Conservation (phyloP, 1,140 invertebrate genomes). For the Apis cerana region DNA sequence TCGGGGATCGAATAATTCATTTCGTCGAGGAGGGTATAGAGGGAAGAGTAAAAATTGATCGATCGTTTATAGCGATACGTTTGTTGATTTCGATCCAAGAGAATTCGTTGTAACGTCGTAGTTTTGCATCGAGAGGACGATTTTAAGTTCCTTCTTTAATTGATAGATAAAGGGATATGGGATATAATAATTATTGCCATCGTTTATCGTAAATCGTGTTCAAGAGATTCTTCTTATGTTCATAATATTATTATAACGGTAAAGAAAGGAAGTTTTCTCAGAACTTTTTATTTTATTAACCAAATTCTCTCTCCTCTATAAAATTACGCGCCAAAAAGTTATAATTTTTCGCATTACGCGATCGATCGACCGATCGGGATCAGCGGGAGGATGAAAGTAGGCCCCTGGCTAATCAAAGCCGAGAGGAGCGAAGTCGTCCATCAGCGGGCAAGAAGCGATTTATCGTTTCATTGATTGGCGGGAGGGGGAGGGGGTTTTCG, state of each 20-base stretch:
- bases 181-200: too few relatives aligned
- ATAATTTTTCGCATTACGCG: background rate
- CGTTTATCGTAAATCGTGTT: too few relatives aligned
- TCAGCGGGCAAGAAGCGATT: constrained; percentile 34
- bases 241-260: too few relatives aligned
- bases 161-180: too few relatives aligned
- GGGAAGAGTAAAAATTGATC: background rate
- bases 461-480: constrained; percentile 38
- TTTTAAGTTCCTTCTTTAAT: too few relatives aligned
- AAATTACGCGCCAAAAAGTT: too few relatives aligned
- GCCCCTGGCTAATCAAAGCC: constrained; percentile 4
- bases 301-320: too few relatives aligned
- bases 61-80: background rate
- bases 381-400: background rate
- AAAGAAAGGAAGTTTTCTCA: too few relatives aligned
- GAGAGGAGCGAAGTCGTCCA: constrained; percentile 23
- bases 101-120: background rate
- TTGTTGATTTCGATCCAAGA: background rate
- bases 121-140: background rate
- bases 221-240: too few relatives aligned
- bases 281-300: too few relatives aligned
- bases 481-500: constrained; percentile 10
- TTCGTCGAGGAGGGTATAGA: background rate
- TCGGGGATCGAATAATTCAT: background rate
- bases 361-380: background rate